Evolutionary conservation across 2,797 vertebrate species (phyloP).

Genomic region (Hippoglossus hippoglossus): DNA sequence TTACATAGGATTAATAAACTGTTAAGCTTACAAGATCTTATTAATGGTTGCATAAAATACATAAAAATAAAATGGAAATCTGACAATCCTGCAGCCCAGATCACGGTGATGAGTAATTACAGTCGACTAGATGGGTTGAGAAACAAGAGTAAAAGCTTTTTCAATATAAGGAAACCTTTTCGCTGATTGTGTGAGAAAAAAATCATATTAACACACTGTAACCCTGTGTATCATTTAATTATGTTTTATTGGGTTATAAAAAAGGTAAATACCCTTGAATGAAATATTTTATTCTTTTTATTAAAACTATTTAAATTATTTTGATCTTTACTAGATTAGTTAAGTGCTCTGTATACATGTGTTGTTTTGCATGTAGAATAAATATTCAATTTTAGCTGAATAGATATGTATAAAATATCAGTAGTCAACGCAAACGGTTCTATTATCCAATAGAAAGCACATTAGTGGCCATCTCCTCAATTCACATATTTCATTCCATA

Average conservation of each 20-base stretch:
- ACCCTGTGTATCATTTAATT: background rate
- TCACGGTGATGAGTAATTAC: too few species aligned
- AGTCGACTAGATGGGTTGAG: too few species aligned
- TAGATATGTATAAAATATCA: background rate
- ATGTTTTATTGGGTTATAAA: conserved; percentile 4
- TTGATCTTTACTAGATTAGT: background rate
- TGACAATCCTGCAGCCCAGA: too few species aligned
- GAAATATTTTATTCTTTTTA: background rate
- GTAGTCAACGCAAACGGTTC: background rate
- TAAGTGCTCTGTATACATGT: background rate
- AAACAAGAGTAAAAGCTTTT: too few species aligned
- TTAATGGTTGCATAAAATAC: too few species aligned
- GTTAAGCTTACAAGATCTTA: too few species aligned
- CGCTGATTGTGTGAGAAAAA: too few species aligned
- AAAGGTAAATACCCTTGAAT: background rate
- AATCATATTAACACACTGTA: background rate
- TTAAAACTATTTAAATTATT: background rate
- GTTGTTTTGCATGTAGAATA: background rate
- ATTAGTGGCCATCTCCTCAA: conserved; percentile 1
- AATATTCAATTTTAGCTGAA: background rate
- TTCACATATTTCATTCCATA: conserved; percentile 6
- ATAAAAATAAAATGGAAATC: too few species aligned
- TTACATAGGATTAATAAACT: too few species aligned
- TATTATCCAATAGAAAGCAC: background rate
- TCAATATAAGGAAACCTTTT: too few species aligned